Evolutionary conservation across 1,140 invertebrate genomes (phyloP).

Genomic region (Meloidogyne exigua): DNA sequence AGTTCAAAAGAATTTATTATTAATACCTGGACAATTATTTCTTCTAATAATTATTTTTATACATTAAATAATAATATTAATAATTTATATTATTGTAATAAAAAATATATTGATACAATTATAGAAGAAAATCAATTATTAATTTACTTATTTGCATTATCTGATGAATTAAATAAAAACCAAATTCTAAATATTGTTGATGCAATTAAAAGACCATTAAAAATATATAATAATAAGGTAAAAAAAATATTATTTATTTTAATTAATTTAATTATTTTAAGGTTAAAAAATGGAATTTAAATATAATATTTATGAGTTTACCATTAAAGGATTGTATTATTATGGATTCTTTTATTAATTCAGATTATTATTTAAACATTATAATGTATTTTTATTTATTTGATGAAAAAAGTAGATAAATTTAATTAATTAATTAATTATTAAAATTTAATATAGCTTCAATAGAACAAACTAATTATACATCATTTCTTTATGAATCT

Average conservation of each 20-base stretch:
- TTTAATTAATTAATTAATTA: no score
- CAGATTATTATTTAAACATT: neutral
- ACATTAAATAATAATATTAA: neutral
- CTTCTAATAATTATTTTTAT: slow-evolving; percentile 2
- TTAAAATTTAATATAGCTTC: no score
- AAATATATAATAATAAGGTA: neutral
- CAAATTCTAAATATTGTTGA: neutral
- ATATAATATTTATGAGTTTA: neutral
- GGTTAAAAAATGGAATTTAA: neutral
- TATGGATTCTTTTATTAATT: neutral
- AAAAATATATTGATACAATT: no score
- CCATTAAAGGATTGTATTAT: neutral
- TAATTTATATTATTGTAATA: neutral
- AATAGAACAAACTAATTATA: no score
- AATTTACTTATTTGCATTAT: neutral
- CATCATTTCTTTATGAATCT: neutral
- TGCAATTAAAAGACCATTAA: neutral
- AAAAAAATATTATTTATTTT: neutral
- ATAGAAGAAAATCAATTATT: neutral
- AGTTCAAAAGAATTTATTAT: neutral
- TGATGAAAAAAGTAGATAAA: no score
- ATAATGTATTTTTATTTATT: neutral
- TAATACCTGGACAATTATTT: neutral
- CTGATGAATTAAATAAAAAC: neutral
- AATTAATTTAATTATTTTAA: neutral